A percentile compares a stretch with the other conserved stretches of the same genome.
These are phyloP conservation scores for Astatotilapia flaviijosephi DNA, from an alignment of 2,113 vertebrate genomes.

Conservation along the genomic window DNA sequence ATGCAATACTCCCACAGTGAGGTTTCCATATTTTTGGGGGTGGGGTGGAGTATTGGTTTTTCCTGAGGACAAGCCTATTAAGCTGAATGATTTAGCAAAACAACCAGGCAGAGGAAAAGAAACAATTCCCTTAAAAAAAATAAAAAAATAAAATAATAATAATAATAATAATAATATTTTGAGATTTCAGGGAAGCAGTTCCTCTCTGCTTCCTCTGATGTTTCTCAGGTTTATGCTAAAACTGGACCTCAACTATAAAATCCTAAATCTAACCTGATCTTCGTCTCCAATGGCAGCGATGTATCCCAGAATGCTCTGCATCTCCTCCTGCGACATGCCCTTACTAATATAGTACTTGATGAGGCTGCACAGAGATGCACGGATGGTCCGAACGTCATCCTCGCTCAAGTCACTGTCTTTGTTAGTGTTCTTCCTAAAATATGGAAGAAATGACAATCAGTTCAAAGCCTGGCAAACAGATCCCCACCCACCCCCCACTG, in stretches of 20 bases:
- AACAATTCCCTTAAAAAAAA: background rate
- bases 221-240: background rate
- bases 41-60: background rate
- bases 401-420: conserved; percentile 78
- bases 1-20: background rate
- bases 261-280: conserved; percentile 80
- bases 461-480: background rate
- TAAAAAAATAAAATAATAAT: background rate
- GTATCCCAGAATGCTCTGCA: conserved; percentile 93
- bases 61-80: background rate
- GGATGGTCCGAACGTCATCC: conserved; percentile 87
- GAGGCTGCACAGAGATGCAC: conserved; percentile 85
- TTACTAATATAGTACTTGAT: conserved; percentile 97
- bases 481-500: background rate
- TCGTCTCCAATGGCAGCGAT: conserved; percentile 87
- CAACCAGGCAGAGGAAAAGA: background rate
- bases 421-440: conserved; percentile 46
- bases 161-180: background rate
- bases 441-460: background rate
- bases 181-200: background rate
- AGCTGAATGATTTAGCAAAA: background rate
- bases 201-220: background rate
- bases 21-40: background rate
- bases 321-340: conserved; percentile 89
- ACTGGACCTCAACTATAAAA: background rate